Conservation (phyloP, 2,113 vertebrate species). For the Ibidorhyncha struthersii region DNA sequence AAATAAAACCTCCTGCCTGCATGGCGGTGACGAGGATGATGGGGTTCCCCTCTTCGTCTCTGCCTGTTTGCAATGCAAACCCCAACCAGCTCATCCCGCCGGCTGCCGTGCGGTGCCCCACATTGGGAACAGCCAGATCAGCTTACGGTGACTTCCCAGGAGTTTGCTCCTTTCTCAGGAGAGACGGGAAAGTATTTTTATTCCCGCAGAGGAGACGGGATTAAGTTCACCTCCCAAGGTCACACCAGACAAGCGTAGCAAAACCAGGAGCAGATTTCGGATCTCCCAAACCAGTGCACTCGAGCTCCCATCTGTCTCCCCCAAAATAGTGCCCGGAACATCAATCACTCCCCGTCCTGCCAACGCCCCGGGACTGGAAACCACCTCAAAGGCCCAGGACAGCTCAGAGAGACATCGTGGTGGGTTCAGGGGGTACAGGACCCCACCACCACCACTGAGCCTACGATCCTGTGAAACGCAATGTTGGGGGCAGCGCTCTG, state of each 20-base stretch:
- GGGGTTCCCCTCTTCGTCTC: not conserved
- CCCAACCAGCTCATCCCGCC: rapidly evolving
- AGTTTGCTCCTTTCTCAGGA: not conserved
- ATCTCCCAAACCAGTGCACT: not conserved
- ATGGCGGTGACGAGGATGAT: rapidly evolving
- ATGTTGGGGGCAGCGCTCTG: not conserved
- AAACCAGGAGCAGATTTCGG: not conserved
- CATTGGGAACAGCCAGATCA: rapidly evolving
- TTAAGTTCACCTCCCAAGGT: not conserved
- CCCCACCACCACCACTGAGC: not conserved
- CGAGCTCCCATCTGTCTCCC: not conserved
- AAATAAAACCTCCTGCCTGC: not conserved
- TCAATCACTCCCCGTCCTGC: not conserved
- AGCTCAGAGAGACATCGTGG: not conserved
- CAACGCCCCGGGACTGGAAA: not conserved
- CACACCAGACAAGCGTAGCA: not conserved
- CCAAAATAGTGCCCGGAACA: not conserved
- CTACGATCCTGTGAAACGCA: not conserved
- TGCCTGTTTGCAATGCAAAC: not conserved
- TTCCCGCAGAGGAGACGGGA: not conserved
- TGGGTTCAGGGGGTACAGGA: not conserved
- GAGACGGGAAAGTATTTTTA: not conserved
- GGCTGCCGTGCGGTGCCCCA: too few relatives aligned
- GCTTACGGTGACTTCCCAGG: not conserved
- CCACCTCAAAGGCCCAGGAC: not conserved